Evolutionary conservation across 2,113 vertebrate genomes (phyloP), one percentile per base, ranked within the genome.

Genomic region (Abramis brama): DNA sequence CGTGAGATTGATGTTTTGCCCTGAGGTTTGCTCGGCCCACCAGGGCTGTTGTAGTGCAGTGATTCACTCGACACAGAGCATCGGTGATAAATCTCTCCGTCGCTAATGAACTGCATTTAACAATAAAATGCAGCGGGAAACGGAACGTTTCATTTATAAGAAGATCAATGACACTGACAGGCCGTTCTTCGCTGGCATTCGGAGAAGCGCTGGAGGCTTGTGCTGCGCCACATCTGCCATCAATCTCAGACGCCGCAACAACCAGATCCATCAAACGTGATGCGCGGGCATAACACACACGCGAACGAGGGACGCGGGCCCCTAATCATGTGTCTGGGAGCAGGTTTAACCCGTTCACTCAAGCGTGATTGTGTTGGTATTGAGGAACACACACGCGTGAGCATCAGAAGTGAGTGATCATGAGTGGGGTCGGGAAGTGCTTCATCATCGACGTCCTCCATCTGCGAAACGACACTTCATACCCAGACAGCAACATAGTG

Each of bases 381-480:
- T 57, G 19, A 7, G 55, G 55, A n/a, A 71, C 33, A 71, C 68
- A 74, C 70, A 73, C 74, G 25, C 17, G 50, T 88, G 89, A 92
- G 92, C 88, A 91, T 93, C 94, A 92, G 91, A 94, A 95, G 96
- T 96, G 96, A 98, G 91, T 96, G 96, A 97, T 97, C 96, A 95
- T 94, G 94, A 95, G 95, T 95, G 93, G 92, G 93, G 95, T 93
- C 96, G 94, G 94, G 94, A 94, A 95, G 94, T 94, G 94, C 95
- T 97, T 96, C 95, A 97, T 98, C 97, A 97, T 94, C 94, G 93
- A 95, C 94, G 95, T 73, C 94, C 96, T 96, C 96, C 93, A 93
- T 95, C 95, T 95, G 95, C 94, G 95, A 96, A 95, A 95, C 95
- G 96, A 98, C 96, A 96, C 95, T 96, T 97, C 96, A 95, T 97